Evolutionary conservation across 2,888 invertebrate genomes (phyloP), one percentile per base, ranked within the genome.

Genomic region (Orthonychiurus folsomi): DNA sequence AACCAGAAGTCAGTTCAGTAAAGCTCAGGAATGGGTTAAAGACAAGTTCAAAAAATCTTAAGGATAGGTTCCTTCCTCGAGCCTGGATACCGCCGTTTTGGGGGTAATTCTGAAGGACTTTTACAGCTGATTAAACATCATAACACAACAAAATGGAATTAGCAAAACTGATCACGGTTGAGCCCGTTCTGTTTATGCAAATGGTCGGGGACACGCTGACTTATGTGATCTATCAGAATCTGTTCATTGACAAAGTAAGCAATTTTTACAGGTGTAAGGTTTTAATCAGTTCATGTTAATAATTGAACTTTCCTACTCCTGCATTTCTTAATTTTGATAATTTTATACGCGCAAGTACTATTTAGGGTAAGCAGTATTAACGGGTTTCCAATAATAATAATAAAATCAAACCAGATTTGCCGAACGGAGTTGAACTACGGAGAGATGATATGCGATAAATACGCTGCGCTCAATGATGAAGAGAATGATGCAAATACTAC

Each of bases 161-260:
- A 20, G 52, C 52, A 9, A 37, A 37, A 15, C 15, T 37, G n/a
- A 63, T 72, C 1, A 70, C 69, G 1, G 67, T 72, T 18, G 72
- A 72, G 23, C 72, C 72, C 12, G 63, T 68, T 1, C 70, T 70
- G 70, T 72, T 72, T 52, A 54, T 72, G 1, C 72, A 72, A 56
- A 68, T 69, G 55, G 69, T 65, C 5, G 72, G 69, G 12, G 72
- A 72, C 47, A 72, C 72, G 2, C 37, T 72, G 24, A 70, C 69
- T 18, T 70, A 68, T 28, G 72, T 72, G 15, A 72, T 72, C 50
- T 72, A 68, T 60, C 72, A 72, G 64, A 72, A 72, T 64, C 63
- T 72, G 2, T 72, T 72, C 56, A 72, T 72, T 56, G 70, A 70
- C 26, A 72, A 72, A 65, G 72, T 72, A 69, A 63, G n/a, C n/a